Evolutionary conservation across 2,888 invertebrate species (phyloP), one percentile per base, ranked within the genome.

Genomic region (Tubiluchus corallicola): DNA sequence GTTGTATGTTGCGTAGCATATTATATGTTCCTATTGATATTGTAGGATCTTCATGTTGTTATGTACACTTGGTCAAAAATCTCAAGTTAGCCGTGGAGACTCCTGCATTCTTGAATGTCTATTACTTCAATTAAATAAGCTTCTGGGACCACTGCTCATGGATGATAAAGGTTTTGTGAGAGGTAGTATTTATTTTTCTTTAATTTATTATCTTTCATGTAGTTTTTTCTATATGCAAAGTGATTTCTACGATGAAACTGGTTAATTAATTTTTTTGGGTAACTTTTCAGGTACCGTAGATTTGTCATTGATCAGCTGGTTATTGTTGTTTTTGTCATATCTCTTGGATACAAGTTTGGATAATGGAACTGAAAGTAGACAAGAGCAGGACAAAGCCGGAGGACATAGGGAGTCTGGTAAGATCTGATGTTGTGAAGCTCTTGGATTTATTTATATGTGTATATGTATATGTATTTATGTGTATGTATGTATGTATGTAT

Each of bases 21-120:
- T 15, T 20, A 20, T 21, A 43, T 29, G 20, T 46, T 20, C 37
- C n/a, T 39, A 17, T 44, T 16, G 16, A 38, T 21, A 50, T 57
- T 57, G 2, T 63, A 79, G 83, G 57, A 80, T 87, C 48, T 82
- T 90, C 57, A 78, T 87, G 51, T 68, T 88, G 47, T 67, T 88
- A 50, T 79, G 83, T 50, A 85, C 82, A 65, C 72, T 90, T 68
- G 82, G 82, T 45, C 79, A 85, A 55, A 80, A 82, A 60, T 80
- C 79, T 48, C 68, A 79, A 55, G 73, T 74, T 47, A 74, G 73
- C 53, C 73, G 73, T 5, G 57, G 60, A 43, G 63, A 62, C 52
- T 63, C 67, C 38, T 49, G 51, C n/a, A 57, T 63, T 16, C 49
- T 65, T 20, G 62, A 65, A 50, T 55, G 58, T 46, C 55, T 60